Conservation (phyloP, 2,797 vertebrate genomes). For the Lemur catta region DNA sequence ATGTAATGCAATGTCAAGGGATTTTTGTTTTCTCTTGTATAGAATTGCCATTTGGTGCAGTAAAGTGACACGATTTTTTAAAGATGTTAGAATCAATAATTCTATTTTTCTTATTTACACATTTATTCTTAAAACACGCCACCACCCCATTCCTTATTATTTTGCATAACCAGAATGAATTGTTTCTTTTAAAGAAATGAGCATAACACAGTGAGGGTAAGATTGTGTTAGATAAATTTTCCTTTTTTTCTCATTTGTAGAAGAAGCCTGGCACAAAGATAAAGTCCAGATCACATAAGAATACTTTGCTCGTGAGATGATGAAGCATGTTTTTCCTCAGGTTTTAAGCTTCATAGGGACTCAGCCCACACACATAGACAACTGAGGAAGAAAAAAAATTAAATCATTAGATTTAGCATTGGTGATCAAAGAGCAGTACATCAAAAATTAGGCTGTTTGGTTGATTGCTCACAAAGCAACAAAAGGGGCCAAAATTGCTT, state of each 20-base stretch:
- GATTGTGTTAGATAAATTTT: not conserved
- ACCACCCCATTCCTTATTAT: not conserved
- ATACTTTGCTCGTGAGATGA: not conserved
- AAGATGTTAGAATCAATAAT: not conserved
- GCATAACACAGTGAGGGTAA: not conserved
- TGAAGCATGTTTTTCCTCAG: not conserved
- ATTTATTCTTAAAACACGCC: not conserved
- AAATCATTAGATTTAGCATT: not conserved
- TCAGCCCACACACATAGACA: fast-evolving
- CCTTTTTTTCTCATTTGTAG: not conserved
- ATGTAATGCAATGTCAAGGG: not conserved
- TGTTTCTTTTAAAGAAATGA: not conserved
- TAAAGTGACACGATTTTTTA: not conserved
- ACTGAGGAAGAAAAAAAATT: fast-evolving
- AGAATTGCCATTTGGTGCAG: not conserved
- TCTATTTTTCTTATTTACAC: not conserved
- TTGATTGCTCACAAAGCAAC: not conserved
- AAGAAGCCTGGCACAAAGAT: not conserved
- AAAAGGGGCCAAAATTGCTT: not conserved
- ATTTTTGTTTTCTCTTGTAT: not conserved
- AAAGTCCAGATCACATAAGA: not conserved
- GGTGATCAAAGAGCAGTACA: not conserved
- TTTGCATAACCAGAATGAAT: not conserved
- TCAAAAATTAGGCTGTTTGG: not conserved
- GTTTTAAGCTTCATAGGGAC: not conserved